Base-by-base conservation (phyloP, 2,888 invertebrate species). In the Monopis laevigella region DNA sequence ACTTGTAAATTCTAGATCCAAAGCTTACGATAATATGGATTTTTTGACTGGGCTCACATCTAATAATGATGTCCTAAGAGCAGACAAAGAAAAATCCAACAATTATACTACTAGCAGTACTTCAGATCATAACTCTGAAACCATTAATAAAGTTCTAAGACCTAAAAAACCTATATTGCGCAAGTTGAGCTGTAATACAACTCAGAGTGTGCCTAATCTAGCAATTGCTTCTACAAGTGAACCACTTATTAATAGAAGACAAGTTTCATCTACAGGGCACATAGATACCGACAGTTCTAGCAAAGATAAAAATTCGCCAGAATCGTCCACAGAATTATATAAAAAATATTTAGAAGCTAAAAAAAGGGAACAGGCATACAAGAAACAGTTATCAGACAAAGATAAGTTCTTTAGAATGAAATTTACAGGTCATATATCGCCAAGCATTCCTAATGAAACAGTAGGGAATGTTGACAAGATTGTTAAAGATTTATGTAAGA, bases 1-100 rank as follows among this genome's bases (percentile, higher is more conserved):
- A 56, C 68, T 89, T 10, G 62, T 86, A 0, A 82, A 81, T 34
- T 74, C 83, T 1, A 84, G 81, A 48, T 87, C 86, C 54, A 77
- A 78, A 34, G 85, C 84, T 54, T 87, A 87, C 47, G 80, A 75
- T 27, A 74, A 65, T 45, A 65, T 66, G 2, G 81, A 81, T 34
- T 81, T 82, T 54, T 54, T 82, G 3, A 82, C 82, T 46, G 70
- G 68, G 3, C 59, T 82, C 11, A 82, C 65, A 51, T 69, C 63
- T 45, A 58, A 50, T 32, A 71, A 62, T 36, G 67, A 65, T 42
- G 63, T 59, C 44, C 41, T 67, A 18, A 64, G 54, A 8, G 43
- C 60, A 43, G 50, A 47, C 28, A 51, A 53, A 45, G 51, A 49
- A 39, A 28, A 40, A 13, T 40, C 41, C 18, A 43, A 42, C 32